Conservation (phyloP, 2,113 vertebrate species). For the Ranitomeya imitator region DNA sequence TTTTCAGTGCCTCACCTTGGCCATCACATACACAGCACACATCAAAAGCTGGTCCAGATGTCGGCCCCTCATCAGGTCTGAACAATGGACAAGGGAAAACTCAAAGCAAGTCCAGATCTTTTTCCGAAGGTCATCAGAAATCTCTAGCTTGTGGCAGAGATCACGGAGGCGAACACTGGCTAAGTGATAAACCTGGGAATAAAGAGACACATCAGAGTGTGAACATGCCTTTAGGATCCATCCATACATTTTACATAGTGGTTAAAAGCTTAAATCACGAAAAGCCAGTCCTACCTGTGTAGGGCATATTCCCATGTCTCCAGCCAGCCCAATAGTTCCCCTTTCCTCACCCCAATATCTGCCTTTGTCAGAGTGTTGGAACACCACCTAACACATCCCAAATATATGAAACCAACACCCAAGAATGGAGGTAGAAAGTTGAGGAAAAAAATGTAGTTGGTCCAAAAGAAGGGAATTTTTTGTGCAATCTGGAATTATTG, state of each 20-base stretch:
- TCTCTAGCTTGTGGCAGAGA: conserved; percentile 77
- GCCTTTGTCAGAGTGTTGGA: no score
- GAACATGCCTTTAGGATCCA: neutral
- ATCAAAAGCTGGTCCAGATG: conserved; percentile 81
- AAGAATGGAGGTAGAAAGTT: no score
- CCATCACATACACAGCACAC: conserved; percentile 81
- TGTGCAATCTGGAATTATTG: neutral
- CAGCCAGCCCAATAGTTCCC: no score
- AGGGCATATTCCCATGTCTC: no score
- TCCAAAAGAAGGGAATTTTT: neutral
- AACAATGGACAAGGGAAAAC: conserved; percentile 75
- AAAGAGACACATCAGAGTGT: neutral
- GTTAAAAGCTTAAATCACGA: no score
- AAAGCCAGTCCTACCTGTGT: no score
- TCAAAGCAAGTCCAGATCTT: conserved; percentile 85
- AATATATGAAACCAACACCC: no score
- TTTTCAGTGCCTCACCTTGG: conserved; percentile 70
- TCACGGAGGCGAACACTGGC: conserved; percentile 79
- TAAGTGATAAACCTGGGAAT: conserved; percentile 75
- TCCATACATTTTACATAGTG: no score
- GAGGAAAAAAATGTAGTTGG: no score
- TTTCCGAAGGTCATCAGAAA: conserved; percentile 74
- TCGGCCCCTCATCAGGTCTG: conserved; percentile 79
- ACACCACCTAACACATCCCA: no score
- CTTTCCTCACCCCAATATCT: no score